phyloP scores from a whole-genome alignment of 2,888 invertebrate genomes.

The Drosophila mimetica region DNA sequence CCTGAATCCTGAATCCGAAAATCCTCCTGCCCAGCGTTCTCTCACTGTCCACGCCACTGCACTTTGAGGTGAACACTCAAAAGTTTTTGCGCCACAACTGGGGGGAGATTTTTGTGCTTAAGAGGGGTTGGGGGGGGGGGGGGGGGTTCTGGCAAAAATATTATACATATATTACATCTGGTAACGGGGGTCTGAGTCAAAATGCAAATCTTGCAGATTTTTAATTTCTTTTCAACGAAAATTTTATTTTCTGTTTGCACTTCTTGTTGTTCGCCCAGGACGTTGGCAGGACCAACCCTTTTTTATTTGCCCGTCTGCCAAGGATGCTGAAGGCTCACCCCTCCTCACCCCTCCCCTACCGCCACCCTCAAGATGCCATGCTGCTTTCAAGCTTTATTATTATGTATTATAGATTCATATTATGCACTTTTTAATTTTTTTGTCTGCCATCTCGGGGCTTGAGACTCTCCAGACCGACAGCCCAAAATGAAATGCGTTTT shows the following conservation, averaged over 20 bases:
- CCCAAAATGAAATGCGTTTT: conserved; percentile 64
- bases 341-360: background rate
- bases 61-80: conserved; percentile 78
- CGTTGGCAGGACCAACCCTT: conserved; percentile 62
- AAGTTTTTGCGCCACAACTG: conserved; percentile 51
- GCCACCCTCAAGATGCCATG: conserved; percentile 21
- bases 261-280: conserved; percentile 65
- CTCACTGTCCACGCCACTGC: conserved; percentile 73
- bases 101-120: conserved; percentile 2
- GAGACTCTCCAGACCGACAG: conserved; percentile 31
- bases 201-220: conserved; percentile 83
- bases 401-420: conserved; percentile 79
- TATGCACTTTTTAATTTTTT: conserved; percentile 77
- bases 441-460: conserved; percentile 52
- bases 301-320: conserved; percentile 53
- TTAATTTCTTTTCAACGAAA: conserved; percentile 79
- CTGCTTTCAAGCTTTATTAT: conserved; percentile 66
- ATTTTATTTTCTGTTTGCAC: conserved; percentile 78
- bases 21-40: conserved; percentile 47
- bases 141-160: conserved; percentile 18
- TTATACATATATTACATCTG: conserved; percentile 57
- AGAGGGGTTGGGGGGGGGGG: background rate
- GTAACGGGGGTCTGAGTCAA: conserved; percentile 54
- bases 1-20: conserved; percentile 1
- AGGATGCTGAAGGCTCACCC: conserved; percentile 41